Evolutionary conservation across 2,888 invertebrate genomes (phyloP).

Genomic region (Eupithecia insigniata): DNA sequence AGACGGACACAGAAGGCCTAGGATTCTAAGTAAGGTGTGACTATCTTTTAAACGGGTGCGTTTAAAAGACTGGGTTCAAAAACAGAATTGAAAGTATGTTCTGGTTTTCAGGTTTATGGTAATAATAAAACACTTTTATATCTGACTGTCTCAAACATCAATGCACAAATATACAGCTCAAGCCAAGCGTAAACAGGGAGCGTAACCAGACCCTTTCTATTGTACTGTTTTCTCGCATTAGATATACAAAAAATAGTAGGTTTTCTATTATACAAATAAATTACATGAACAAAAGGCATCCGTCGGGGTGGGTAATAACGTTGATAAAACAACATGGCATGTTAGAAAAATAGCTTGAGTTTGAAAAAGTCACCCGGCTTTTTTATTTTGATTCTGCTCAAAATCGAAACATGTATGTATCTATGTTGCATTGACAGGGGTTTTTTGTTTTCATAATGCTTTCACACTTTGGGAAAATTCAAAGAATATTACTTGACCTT

Average conservation of each 20-base stretch:
- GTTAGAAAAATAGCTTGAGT: neutral
- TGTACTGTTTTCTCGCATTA: conserved; percentile 3
- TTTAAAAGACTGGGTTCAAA: neutral
- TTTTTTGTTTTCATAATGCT: neutral
- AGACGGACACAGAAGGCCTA: neutral
- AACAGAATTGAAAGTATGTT: neutral
- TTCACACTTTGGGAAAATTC: neutral
- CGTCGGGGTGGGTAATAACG: neutral
- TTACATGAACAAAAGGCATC: neutral
- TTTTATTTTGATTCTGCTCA: neutral
- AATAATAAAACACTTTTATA: conserved; percentile 3
- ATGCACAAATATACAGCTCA: conserved; percentile 11
- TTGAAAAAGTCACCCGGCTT: neutral
- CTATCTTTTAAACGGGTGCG: no score
- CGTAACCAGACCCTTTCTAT: neutral
- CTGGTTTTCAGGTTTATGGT: neutral
- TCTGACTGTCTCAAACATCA: conserved; percentile 7
- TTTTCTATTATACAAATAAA: neutral
- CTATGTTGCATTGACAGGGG: neutral
- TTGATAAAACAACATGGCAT: neutral
- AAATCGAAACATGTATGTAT: neutral
- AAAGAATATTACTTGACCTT: neutral
- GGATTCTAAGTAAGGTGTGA: no score
- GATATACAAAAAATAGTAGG: neutral
- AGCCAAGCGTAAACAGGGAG: neutral